Evolutionary conservation across 2,113 vertebrate species (phyloP), one percentile per base, ranked within the genome.

Genomic region (Corvus hawaiiensis): DNA sequence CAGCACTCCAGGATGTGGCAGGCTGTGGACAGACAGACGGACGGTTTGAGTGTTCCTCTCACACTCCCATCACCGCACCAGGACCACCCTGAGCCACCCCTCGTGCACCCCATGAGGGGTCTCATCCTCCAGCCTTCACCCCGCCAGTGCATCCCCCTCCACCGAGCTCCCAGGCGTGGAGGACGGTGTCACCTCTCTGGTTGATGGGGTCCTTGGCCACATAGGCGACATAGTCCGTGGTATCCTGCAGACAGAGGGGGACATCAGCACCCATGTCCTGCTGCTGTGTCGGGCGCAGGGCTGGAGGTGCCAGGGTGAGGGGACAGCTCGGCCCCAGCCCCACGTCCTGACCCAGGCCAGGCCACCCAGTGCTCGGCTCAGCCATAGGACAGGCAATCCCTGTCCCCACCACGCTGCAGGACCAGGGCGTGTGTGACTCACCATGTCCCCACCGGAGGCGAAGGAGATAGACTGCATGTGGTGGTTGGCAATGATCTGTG

Each of bases 1-100:
- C 98, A 98, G 81, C 99, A 99, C 97, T 99, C 99, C 98, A 99
- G 98, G 97, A 99, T 99, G 93, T 99, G 99, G 92, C 99, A 99
- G 7, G 99, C 99, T 99, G 91, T 3, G 0, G 67, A 71, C 44
- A 39, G 66, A 95, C 7, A 14, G 66, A 80, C 1, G 0, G 52
- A 64, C 0, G 0, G 49, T 17, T 74, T 3, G 6, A 39, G 35
- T 0, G 3, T 1, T 69, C n/a, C 27, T 43, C 13, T 37, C 9
- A 0, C 0, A 1, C 30, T 27, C 52, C 19, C 62, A 59, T 15
- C 7, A 7, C 62, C 33, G 23, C 58, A 43, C 21, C 0, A 1
- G 39, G 21, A 79, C n/a, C 46, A 44, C 39, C 20, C 59, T 32
- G 43, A 78, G 43, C 27, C 4, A 1, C 39, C 16, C 41, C 28